phyloP scores from a whole-genome alignment of 2,113 vertebrate genomes.

The Narcine bancroftii region DNA sequence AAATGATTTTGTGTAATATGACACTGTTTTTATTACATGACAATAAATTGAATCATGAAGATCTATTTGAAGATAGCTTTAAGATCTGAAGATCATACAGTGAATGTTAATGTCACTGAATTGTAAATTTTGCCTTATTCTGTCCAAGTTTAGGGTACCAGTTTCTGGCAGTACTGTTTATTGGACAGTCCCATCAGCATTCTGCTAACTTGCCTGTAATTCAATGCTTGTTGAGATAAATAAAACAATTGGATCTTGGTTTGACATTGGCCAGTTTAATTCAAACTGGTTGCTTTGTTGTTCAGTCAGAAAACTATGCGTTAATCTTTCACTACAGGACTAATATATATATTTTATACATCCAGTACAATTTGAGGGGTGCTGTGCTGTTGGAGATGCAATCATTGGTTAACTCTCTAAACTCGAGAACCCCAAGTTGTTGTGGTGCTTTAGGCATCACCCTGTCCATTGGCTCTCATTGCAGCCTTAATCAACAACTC shows the following conservation, averaged over 20 bases:
- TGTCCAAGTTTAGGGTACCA: neutral
- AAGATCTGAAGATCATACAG: no score
- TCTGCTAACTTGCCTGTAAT: neutral
- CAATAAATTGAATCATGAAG: no score
- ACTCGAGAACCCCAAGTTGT: neutral
- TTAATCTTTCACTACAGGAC: neutral
- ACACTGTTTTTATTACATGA: no score
- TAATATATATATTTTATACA: neutral
- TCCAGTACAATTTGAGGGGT: neutral
- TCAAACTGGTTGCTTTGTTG: neutral
- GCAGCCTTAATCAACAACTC: neutral
- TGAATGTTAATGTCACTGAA: no score
- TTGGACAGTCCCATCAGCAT: neutral
- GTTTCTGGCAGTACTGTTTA: neutral
- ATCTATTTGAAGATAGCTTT: no score
- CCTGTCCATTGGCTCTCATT: neutral
- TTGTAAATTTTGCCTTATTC: no score
- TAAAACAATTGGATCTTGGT: neutral
- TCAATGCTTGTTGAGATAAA: neutral
- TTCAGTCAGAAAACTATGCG: neutral
- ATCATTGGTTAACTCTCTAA: neutral
- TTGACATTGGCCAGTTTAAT: neutral
- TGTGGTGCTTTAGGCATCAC: neutral
- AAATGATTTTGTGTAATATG: no score
- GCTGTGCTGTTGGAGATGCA: neutral